Conservation (phyloP, 2,797 vertebrate species). For the Aselliscus stoliczkanus region DNA sequence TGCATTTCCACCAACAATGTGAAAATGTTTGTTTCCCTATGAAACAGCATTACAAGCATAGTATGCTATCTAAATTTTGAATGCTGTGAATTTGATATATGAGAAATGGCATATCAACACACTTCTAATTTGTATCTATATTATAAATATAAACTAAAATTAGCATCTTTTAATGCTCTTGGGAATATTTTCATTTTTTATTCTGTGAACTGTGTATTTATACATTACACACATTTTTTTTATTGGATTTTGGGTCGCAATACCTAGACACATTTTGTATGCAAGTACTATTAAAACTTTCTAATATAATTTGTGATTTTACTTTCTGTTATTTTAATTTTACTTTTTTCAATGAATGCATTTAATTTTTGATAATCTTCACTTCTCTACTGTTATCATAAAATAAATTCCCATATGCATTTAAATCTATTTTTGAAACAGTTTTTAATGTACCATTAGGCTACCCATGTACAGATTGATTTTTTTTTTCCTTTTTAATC, state of each 20-base stretch:
- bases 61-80: not conserved
- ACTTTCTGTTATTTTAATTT: not conserved
- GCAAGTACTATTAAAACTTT: not conserved
- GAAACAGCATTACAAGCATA: not conserved
- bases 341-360: not conserved
- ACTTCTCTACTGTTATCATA: not conserved
- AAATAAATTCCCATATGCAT: not conserved
- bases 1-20: not conserved
- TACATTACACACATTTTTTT: not conserved
- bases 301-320: not conserved
- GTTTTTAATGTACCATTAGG: not conserved
- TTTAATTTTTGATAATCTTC: not conserved
- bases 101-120: not conserved
- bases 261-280: not conserved
- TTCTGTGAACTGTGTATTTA: not conserved
- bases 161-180: not conserved
- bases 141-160: not conserved
- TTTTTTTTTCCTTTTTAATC: too few species aligned
- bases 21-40: not conserved
- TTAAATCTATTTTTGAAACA: not conserved
- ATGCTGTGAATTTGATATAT: not conserved
- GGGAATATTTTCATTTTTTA: not conserved
- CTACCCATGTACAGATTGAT: too few species aligned
- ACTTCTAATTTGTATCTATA: not conserved
- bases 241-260: not conserved